Evolutionary conservation across 2,888 invertebrate genomes (phyloP), one percentile per base, ranked within the genome.

Genomic region (Drosophila leonis): DNA sequence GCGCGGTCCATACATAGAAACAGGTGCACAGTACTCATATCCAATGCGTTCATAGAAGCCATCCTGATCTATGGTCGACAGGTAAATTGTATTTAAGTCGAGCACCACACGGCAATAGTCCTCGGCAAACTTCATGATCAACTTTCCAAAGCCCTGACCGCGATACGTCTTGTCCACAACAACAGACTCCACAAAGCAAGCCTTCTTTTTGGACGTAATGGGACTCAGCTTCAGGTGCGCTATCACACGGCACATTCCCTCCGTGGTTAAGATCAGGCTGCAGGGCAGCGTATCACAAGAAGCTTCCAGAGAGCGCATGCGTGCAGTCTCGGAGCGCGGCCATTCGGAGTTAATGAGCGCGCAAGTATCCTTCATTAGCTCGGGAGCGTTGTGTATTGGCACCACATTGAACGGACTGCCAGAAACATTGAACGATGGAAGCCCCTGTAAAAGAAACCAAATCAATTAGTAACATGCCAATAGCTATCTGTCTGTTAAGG

Each of bases 311-410:
- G 96, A 96, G 92, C 95, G 94, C 94, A 97, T 94, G 88, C 97
- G 94, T 66, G 97, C 96, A 41, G 95, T 95, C 92, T 96, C 95
- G 89, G 97, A 97, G 83, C 97, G 94, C 74, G 96, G 96, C 97
- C 97, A 97, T 94, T 97, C 97, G n/a, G 95, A 95, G 92, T 97
- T 97, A 78, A 97, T 95, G 65, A 97, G 93, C 81, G 95, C 94
- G 91, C 96, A 96, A 90, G 97, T 97, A 90, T 95, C 94, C 90
- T 94, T 94, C 82, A 95, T 94, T 90, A 95, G 95, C 91, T 97
- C 95, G 48, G 96, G 96, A 89, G 96, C 94, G 84, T 95, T 94
- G 90, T 97, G 97, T 72, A 97, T 94, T 69, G 95, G 95, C 86
- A 96, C 93, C 77, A 97, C 95, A 89, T 92, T 91, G 72, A 93